A percentile compares a stretch with the other conserved stretches of the same genome.
Conservation (phyloP, 2,113 vertebrate genomes). For the Phoxinus phoxinus region DNA sequence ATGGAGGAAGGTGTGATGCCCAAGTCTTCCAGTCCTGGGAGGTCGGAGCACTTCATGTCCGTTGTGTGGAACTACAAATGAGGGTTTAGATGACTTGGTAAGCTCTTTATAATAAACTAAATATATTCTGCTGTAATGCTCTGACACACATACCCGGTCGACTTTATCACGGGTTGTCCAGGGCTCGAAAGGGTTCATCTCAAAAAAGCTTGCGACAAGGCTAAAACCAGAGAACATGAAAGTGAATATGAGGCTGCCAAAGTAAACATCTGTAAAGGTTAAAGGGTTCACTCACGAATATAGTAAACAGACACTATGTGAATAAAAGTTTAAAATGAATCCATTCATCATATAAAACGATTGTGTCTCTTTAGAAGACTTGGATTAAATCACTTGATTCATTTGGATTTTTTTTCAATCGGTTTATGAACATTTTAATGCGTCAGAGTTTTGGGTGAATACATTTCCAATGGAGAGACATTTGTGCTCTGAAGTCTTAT, state of each 20-base stretch:
- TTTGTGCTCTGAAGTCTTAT: too few relatives aligned
- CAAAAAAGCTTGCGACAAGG: constrained; percentile 80
- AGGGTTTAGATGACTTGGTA: constrained; percentile 6
- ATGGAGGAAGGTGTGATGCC: constrained; percentile 81
- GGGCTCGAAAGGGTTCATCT: constrained; percentile 86
- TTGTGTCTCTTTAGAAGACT: too few relatives aligned
- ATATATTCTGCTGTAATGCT: background rate
- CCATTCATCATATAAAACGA: too few relatives aligned
- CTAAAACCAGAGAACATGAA: constrained; percentile 68
- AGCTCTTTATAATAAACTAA: background rate
- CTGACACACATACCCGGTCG: constrained; percentile 81
- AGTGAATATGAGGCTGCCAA: background rate
- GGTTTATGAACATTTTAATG: too few relatives aligned
- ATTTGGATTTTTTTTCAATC: too few relatives aligned
- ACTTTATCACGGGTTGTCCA: constrained; percentile 92
- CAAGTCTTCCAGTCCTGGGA: constrained; percentile 92
- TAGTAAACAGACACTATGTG: too few relatives aligned
- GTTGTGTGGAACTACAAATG: constrained; percentile 84
- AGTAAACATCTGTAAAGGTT: background rate
- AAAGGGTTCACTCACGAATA: too few relatives aligned
- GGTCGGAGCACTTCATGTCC: constrained; percentile 84
- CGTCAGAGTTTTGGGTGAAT: too few relatives aligned
- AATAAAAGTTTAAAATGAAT: too few relatives aligned
- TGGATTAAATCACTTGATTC: too few relatives aligned
- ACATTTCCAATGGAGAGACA: too few relatives aligned